Percentiles rank a stretch among this genome's conserved stretches.
These are phyloP conservation scores for Pitangus sulphuratus DNA, from an alignment of 2,797 vertebrate species.

Conservation along the genomic window DNA sequence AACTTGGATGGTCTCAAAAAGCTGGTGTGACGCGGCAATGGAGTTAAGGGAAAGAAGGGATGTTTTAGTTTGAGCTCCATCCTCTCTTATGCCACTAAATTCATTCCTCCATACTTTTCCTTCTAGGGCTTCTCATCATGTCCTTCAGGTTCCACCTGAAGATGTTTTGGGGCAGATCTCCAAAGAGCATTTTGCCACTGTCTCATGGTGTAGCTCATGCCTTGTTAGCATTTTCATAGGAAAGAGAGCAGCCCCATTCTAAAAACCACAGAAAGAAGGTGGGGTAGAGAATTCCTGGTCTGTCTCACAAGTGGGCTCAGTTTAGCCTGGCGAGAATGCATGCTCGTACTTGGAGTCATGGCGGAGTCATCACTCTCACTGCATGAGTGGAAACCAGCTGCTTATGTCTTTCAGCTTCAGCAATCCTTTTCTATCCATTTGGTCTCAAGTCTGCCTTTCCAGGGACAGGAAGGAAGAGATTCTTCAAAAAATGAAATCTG, in stretches of 20 bases:
- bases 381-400: background rate
- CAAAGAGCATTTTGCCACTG: background rate
- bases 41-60: background rate
- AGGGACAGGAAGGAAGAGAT: background rate
- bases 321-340: background rate
- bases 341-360: accelerated
- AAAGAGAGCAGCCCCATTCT: background rate
- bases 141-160: background rate
- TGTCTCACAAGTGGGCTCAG: accelerated
- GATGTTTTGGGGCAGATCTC: background rate
- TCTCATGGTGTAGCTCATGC: background rate
- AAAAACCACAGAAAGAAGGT: background rate
- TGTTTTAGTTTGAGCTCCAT: background rate
- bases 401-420: background rate
- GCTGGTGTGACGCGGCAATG: background rate
- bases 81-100: background rate
- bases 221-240: background rate
- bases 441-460: background rate
- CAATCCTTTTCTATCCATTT: background rate
- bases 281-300: background rate
- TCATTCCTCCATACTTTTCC: background rate
- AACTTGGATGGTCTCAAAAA: background rate
- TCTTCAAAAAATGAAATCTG: background rate
- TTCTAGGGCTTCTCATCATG: accelerated
- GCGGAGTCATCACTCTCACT: accelerated